A percentile compares a stretch with the other conserved stretches of the same genome.
These are phyloP conservation scores for Pollimyrus isidori DNA, from an alignment of 2,113 vertebrate genomes.

Conservation along the genomic window DNA sequence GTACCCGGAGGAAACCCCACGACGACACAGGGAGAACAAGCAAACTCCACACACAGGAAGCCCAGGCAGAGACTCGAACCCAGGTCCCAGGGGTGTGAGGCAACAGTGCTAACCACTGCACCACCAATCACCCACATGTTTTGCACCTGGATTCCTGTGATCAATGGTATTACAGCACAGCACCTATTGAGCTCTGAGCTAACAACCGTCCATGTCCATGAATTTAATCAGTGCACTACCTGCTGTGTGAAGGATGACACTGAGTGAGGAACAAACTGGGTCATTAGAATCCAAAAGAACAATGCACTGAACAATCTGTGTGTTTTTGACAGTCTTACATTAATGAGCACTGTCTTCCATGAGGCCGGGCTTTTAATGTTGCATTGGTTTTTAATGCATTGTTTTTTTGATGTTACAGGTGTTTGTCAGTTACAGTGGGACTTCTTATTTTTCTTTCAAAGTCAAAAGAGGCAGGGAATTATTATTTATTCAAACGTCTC, in stretches of 20 bases:
- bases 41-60: too few relatives aligned
- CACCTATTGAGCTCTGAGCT: not conserved
- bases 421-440: not conserved
- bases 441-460: not conserved
- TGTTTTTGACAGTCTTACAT: not conserved
- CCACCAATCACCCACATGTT: not conserved
- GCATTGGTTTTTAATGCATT: not conserved
- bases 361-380: not conserved
- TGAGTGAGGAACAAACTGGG: not conserved
- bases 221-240: not conserved
- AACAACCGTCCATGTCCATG: not conserved
- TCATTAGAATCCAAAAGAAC: not conserved
- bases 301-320: not conserved
- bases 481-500: not conserved
- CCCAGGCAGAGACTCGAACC: too few relatives aligned
- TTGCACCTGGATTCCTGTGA: not conserved
- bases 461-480: not conserved
- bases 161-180: not conserved
- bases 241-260: not conserved
- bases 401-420: not conserved
- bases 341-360: not conserved
- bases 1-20: too few relatives aligned
- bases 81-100: too few relatives aligned
- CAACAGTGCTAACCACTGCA: too few relatives aligned
- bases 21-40: too few relatives aligned